Evolutionary conservation across 2,797 vertebrate genomes (phyloP).

Genomic region (Pseudomugil tenellus): DNA sequence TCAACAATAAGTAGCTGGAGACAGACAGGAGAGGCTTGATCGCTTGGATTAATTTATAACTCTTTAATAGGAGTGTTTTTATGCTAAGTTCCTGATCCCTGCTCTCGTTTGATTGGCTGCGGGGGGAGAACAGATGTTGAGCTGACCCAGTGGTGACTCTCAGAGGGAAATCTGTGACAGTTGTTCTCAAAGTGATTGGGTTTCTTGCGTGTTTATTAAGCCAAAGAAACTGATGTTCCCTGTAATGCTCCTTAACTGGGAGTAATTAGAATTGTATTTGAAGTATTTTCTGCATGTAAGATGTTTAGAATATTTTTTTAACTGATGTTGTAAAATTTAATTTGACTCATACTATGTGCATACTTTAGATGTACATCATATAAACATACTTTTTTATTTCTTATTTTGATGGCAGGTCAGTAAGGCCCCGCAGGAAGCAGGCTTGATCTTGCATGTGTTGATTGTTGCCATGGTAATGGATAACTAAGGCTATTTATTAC

Average conservation of each 20-base stretch:
- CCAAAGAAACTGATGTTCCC: slow-evolving; percentile 6
- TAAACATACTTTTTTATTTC: not conserved
- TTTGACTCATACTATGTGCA: not conserved
- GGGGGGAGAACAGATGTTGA: slow-evolving; percentile 69
- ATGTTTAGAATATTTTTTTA: not conserved
- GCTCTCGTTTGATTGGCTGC: slow-evolving; percentile 65
- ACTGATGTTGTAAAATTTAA: not conserved
- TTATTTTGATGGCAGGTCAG: not conserved
- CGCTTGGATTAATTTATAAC: slow-evolving; percentile 63
- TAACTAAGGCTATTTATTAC: slow-evolving; percentile 16
- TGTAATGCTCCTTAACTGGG: slow-evolving; percentile 10
- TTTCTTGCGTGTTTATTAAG: slow-evolving; percentile 8
- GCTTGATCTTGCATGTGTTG: slow-evolving; percentile 5
- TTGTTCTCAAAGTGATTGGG: slow-evolving; percentile 30
- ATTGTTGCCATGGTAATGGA: slow-evolving; percentile 26
- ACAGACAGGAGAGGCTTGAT: slow-evolving; percentile 51
- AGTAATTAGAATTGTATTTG: slow-evolving; percentile 17
- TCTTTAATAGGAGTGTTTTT: slow-evolving; percentile 69
- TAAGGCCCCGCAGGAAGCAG: not conserved
- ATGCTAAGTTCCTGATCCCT: slow-evolving; percentile 58
- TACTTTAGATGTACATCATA: not conserved
- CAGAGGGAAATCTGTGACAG: slow-evolving; percentile 50
- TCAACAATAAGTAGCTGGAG: slow-evolving; percentile 29
- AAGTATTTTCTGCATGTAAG: slow-evolving; percentile 7
- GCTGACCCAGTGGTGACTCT: slow-evolving; percentile 64